Base-by-base conservation (phyloP, 2,888 invertebrate genomes). In the Euspilapteryx auroguttella region DNA sequence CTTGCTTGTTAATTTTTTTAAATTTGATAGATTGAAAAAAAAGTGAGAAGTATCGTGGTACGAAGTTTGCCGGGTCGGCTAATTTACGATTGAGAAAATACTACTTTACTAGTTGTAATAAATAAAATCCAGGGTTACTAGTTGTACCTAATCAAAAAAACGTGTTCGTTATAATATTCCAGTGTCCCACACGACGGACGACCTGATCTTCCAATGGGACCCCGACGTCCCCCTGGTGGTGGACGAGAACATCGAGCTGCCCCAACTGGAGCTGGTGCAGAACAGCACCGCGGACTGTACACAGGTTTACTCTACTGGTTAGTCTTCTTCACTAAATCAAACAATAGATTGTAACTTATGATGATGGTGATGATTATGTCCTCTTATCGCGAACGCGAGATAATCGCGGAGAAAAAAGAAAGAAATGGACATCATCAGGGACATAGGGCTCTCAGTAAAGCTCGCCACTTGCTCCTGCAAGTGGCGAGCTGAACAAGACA, bases 111-210 rank as follows among this genome's bases (percentile, higher is more conserved):
- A n/a, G n/a, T n/a, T n/a, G n/a, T n/a, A n/a, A n/a, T n/a, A n/a
- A n/a, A n/a, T n/a, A n/a, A n/a, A n/a, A n/a, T n/a, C n/a, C n/a
- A n/a, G n/a, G n/a, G n/a, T n/a, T n/a, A n/a, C n/a, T n/a, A n/a
- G n/a, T n/a, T n/a, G n/a, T n/a, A n/a, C n/a, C n/a, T n/a, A n/a
- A n/a, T n/a, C n/a, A n/a, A n/a, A n/a, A n/a, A n/a, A n/a, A n/a
- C n/a, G n/a, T 17, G 8, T 17, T 17, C 17, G 17, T 8, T 17
- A 17, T 17, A 17, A 17, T 8, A 17, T 17, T 71, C 21, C 75
- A 94, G 94, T 94, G 49, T 94, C 94, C 0, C 94, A 94, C 59
- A 95, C 94, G 14, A 94, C 93, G 9, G 92, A 94, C 45, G 94
- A 94, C 71, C 83, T 95, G 79, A 83, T 94, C 40, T 94, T 94